phyloP scores from a whole-genome alignment of 92 coral and sea anemone species.

The Chrysogorgia sp. region DNA sequence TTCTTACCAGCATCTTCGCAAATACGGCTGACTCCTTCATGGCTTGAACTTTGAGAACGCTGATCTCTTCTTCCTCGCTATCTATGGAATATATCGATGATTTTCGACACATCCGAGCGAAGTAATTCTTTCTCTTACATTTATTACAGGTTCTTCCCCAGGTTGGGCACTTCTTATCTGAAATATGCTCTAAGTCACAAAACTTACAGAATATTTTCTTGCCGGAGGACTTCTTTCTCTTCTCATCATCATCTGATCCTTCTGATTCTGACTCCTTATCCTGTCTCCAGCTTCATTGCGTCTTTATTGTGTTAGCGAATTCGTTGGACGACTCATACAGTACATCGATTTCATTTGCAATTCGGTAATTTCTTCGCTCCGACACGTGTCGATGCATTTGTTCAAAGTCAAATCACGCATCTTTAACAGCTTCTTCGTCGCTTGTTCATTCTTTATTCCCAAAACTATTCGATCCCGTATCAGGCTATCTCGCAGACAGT shows the following conservation, averaged over 20 bases:
- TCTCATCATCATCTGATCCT: slow-evolving; percentile 5
- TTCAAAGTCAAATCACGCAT: slow-evolving; percentile 45
- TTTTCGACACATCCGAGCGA: slow-evolving; percentile 5
- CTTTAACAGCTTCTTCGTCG: slow-evolving; percentile 53
- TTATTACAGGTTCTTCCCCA: slow-evolving; percentile 39
- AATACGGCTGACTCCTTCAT: slow-evolving; percentile 42
- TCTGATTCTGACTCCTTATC: slow-evolving; percentile 19
- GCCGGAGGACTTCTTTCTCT: neutral
- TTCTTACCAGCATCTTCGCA: slow-evolving; percentile 43
- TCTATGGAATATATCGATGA: slow-evolving; percentile 2
- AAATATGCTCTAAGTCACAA: slow-evolving; percentile 40
- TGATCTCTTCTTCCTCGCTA: slow-evolving; percentile 36
- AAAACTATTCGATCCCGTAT: slow-evolving; percentile 53
- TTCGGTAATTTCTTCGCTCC: slow-evolving; percentile 41
- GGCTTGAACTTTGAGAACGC: slow-evolving; percentile 26
- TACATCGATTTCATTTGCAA: slow-evolving; percentile 46
- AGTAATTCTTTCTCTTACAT: slow-evolving; percentile 34
- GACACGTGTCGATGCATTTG: slow-evolving; percentile 45
- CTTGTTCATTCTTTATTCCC: slow-evolving; percentile 48
- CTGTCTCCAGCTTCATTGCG: neutral
- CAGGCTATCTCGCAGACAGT: slow-evolving; percentile 51
- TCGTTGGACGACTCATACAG: slow-evolving; percentile 33
- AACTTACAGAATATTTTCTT: slow-evolving; percentile 40
- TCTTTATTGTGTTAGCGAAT: slow-evolving; percentile 31
- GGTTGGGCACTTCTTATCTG: slow-evolving; percentile 43